Evolutionary conservation across 2,797 vertebrate species (phyloP).

Genomic region (Ctenopoma kingsleyae): DNA sequence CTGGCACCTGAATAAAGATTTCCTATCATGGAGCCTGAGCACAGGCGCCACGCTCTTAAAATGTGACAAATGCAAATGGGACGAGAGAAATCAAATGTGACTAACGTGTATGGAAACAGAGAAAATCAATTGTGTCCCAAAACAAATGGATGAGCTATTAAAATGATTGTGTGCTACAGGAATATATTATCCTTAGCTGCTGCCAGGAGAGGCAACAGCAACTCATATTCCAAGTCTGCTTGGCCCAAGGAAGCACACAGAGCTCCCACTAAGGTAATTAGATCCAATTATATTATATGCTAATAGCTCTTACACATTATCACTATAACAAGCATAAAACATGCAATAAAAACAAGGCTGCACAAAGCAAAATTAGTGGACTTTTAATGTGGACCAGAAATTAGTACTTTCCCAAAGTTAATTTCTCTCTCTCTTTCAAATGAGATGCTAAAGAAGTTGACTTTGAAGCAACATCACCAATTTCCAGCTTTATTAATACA

Average conservation of each 20-base stretch:
- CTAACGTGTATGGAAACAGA: slow-evolving; percentile 77
- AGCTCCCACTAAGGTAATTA: slow-evolving; percentile 61
- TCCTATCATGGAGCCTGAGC: slow-evolving; percentile 46
- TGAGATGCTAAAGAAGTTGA: slow-evolving; percentile 11
- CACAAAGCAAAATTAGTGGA: slow-evolving; percentile 14
- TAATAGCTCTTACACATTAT: slow-evolving; percentile 42
- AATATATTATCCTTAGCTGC: slow-evolving; percentile 74
- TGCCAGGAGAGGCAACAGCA: slow-evolving; percentile 62
- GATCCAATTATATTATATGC: slow-evolving; percentile 11
- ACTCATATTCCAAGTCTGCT: slow-evolving; percentile 45
- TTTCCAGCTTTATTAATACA: slow-evolving; percentile 29
- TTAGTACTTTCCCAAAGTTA: slow-evolving; percentile 25
- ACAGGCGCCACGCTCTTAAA: slow-evolving; percentile 50
- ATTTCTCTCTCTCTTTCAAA: slow-evolving; percentile 47
- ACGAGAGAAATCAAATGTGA: slow-evolving; percentile 79
- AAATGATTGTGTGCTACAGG: slow-evolving; percentile 75
- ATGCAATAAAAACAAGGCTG: slow-evolving; percentile 24
- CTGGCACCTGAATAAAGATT: slow-evolving; percentile 68
- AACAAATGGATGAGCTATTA: slow-evolving; percentile 82
- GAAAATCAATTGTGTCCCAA: slow-evolving; percentile 81
- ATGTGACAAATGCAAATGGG: slow-evolving; percentile 74
- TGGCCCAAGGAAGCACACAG: slow-evolving; percentile 43
- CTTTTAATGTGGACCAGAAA: slow-evolving; percentile 14
- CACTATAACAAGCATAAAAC: slow-evolving; percentile 48
- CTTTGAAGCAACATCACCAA: slow-evolving; percentile 34